Evolutionary conservation across 2,888 invertebrate genomes (phyloP), one percentile per base, ranked within the genome.

Genomic region (Malachius bipustulatus): DNA sequence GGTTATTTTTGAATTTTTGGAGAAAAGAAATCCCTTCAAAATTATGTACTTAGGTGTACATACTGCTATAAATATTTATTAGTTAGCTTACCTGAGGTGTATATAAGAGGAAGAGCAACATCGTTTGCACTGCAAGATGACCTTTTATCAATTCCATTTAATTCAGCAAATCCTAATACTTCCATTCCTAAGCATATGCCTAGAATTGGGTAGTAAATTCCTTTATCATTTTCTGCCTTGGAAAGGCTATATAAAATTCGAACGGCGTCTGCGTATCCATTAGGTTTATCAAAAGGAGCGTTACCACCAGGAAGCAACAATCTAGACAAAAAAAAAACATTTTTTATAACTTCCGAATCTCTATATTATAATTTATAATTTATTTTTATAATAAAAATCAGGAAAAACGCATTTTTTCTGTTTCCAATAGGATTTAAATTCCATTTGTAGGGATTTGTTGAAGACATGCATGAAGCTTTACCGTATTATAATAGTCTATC

Each of bases 161-260:
- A 64, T 14, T 69, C 73, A 2, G 81, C 60, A 41, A 75, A 75
- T 6, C 79, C 68, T 29, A 89, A 57, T 14, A 87, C 64, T 55
- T 94, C 83, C 61, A 89, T 85, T 13, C 93, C 93, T 16, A 90
- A 70, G 51, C 93, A 93, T 1, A 81, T 89, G 1, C 88, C 91
- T 70, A 84, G 84, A 30, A 94, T 58, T 0, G 93, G 91, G 56
- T 89, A 88, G 52, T 79, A 77, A 34, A 75, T 72, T 1, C 81
- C 83, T 1, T 65, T 60, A 2, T 75, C 63, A 52, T 89, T 87
- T 37, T 77, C 58, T 52, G 73, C 55, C 38, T 69, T 59, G 0
- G 84, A 84, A 31, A 82, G 66, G 34, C 80, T 69, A 47, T 75
- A 76, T 38, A 85, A 72, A 33, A 69, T 64, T 45, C 71, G 68